Conservation (phyloP, 2,888 invertebrate genomes). For the Sisyra terminalis region DNA sequence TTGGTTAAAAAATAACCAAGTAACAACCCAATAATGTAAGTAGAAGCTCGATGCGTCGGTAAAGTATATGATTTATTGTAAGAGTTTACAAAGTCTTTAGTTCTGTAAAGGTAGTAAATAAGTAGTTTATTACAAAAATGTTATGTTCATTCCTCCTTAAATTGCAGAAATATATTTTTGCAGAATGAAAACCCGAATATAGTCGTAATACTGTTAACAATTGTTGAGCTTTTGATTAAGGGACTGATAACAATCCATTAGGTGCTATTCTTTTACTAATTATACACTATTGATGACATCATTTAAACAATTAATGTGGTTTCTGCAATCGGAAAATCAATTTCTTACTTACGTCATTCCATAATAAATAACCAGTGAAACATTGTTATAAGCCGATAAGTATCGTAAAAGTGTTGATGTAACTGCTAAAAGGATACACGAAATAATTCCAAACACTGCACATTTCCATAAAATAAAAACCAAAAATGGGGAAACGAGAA, state of each 20-base stretch:
- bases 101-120: slow-evolving; percentile 20
- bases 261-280: no score
- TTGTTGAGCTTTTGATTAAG: no score
- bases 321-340: no score
- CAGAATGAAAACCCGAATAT: no score
- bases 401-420: slow-evolving; percentile 32
- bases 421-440: slow-evolving; percentile 23
- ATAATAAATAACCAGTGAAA: slow-evolving; percentile 37
- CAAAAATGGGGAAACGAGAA: slow-evolving; percentile 31
- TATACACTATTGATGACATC: no score
- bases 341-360: slow-evolving; percentile 34
- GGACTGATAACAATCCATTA: no score
- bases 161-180: no score
- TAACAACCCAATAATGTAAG: slow-evolving; percentile 36
- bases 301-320: no score
- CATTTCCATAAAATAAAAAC: slow-evolving; percentile 30
- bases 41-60: slow-evolving; percentile 36
- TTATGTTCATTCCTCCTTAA: no score
- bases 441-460: slow-evolving; percentile 24
- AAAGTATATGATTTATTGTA: slow-evolving; percentile 35
- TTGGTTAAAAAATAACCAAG: slow-evolving; percentile 28
- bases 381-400: slow-evolving; percentile 29
- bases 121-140: slow-evolving; percentile 1
- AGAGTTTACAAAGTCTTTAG: slow-evolving; percentile 32
- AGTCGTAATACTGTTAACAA: no score